Evolutionary conservation across 35 echinoderm and acorn worm species (phyloP).

Genomic region (Patiria miniata): DNA sequence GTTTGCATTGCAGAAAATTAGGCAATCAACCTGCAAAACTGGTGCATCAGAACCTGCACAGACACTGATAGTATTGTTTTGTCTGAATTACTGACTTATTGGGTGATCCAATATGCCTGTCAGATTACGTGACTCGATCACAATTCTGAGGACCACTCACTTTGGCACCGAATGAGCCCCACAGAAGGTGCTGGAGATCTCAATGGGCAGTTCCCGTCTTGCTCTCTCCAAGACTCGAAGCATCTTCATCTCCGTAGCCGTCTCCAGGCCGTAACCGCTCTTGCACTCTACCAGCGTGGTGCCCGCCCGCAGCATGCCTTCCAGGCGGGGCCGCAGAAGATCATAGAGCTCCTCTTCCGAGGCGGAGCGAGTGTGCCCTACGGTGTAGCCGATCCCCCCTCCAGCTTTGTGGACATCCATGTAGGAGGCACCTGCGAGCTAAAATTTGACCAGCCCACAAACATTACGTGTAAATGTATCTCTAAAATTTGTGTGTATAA

Average conservation of each 20-base stretch:
- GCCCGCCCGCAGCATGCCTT: slow-evolving; percentile 77
- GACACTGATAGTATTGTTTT: too few relatives aligned
- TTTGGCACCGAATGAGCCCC: slow-evolving; percentile 74
- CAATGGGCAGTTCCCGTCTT: slow-evolving; percentile 84
- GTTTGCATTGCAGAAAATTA: too few relatives aligned
- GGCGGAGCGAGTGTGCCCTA: slow-evolving; percentile 74
- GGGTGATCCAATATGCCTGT: too few relatives aligned
- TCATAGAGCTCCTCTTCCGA: slow-evolving; percentile 79
- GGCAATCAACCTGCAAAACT: too few relatives aligned
- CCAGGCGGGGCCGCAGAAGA: slow-evolving; percentile 60
- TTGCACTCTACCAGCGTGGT: slow-evolving; percentile 96
- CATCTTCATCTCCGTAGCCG: slow-evolving; percentile 91
- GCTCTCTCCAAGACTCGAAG: slow-evolving; percentile 73
- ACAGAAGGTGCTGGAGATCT: slow-evolving; percentile 95
- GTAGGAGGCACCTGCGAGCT: slow-evolving; percentile 70
- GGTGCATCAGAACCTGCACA: too few relatives aligned
- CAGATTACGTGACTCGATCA: too few relatives aligned
- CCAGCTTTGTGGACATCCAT: slow-evolving; percentile 97
- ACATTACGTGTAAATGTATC: too few relatives aligned
- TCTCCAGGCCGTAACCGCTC: slow-evolving; percentile 93
- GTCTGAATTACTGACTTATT: too few relatives aligned
- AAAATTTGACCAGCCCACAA: too few relatives aligned
- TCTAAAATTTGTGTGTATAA: too few relatives aligned
- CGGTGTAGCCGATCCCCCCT: slow-evolving; percentile 93
- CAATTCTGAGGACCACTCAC: too few relatives aligned